Evolutionary conservation across 2,888 invertebrate genomes (phyloP).

Genomic region (Monoplex corrugatus): DNA sequence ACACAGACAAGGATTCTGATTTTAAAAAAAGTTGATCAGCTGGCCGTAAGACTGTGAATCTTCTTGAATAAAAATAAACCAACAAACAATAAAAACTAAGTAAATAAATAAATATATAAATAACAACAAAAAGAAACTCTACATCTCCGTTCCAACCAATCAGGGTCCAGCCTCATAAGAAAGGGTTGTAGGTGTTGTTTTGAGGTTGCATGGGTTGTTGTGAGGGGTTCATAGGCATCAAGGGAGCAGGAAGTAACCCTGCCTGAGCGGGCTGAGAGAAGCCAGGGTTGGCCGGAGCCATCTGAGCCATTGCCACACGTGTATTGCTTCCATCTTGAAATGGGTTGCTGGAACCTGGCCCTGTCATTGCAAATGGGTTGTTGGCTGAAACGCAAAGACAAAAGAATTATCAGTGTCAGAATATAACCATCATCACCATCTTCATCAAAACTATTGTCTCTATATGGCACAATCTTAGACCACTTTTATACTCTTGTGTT

Average conservation of each 20-base stretch:
- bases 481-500: too few relatives aligned
- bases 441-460: too few relatives aligned
- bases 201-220: conserved; percentile 67
- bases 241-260: conserved; percentile 72
- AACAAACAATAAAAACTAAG: background rate
- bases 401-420: background rate
- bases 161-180: conserved; percentile 67
- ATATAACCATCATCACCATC: too few relatives aligned
- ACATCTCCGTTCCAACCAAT: background rate
- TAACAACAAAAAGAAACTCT: background rate
- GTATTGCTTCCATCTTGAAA: conserved; percentile 73
- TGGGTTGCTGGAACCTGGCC: conserved; percentile 72
- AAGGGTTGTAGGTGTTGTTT: conserved; percentile 71
- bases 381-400: conserved; percentile 62
- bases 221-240: conserved; percentile 67
- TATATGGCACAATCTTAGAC: too few relatives aligned
- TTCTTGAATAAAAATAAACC: conserved; percentile 23
- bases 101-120: background rate
- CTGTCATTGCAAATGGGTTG: conserved; percentile 73
- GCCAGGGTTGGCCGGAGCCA: conserved; percentile 69
- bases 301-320: conserved; percentile 76
- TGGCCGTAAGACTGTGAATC: conserved; percentile 12
- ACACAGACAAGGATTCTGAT: background rate
- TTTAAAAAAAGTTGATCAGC: conserved; percentile 26
- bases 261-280: conserved; percentile 70